Evolutionary conservation across 2,888 invertebrate species (phyloP).

Genomic region (Hipparchia sbordonii): DNA sequence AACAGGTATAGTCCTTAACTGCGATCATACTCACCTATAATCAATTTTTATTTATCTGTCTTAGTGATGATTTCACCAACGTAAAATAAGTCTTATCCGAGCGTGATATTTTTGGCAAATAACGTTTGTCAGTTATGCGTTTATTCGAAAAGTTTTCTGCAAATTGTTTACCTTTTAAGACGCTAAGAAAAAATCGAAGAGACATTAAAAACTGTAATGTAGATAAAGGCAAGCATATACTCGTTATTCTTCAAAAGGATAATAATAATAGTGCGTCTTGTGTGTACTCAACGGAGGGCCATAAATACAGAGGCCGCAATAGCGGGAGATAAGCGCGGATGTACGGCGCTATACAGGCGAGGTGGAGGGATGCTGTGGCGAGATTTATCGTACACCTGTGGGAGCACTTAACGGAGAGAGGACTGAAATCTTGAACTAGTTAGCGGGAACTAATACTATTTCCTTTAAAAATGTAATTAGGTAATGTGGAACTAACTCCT

Average conservation of each 20-base stretch:
- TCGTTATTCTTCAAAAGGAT: background rate
- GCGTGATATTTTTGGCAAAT: background rate
- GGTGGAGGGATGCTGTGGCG: constrained; percentile 29
- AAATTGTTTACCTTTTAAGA: no score
- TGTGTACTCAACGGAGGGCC: constrained; percentile 3
- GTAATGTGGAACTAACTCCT: no score
- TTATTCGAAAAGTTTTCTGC: no score
- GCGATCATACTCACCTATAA: no score
- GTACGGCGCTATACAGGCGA: constrained; percentile 30
- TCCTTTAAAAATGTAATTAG: background rate
- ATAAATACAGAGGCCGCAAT: constrained; percentile 18
- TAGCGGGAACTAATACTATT: background rate
- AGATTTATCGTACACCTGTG: constrained; percentile 49
- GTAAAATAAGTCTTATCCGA: background rate
- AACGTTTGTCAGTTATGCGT: no score
- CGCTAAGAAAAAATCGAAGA: background rate
- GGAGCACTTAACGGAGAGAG: constrained; percentile 33
- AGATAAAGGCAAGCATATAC: background rate
- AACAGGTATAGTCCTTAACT: no score
- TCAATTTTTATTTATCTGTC: no score
- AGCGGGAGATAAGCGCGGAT: constrained; percentile 26
- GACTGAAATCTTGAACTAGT: constrained; percentile 9
- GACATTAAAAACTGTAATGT: background rate
- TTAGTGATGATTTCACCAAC: no score
- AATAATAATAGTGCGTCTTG: constrained; percentile 8